Evolutionary conservation across 2,888 invertebrate species (phyloP).

Genomic region (Oxytorus armatus): DNA sequence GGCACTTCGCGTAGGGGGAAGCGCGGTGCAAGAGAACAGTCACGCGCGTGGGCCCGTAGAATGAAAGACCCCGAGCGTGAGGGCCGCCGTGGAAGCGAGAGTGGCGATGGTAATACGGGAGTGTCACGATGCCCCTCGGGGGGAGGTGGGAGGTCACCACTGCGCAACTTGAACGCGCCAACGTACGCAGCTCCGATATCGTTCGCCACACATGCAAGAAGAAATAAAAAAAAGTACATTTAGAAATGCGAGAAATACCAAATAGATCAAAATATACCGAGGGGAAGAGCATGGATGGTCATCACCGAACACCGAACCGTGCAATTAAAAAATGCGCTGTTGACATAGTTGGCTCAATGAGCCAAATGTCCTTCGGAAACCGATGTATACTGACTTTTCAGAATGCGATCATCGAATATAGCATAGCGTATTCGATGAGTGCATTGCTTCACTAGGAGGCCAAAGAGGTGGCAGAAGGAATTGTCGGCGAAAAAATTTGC

Average conservation of each 20-base stretch:
- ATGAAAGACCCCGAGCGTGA: no score
- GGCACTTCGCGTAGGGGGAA: no score
- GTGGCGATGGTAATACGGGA: no score
- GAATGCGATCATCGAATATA: slow-evolving; percentile 52
- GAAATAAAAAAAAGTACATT: slow-evolving; percentile 20
- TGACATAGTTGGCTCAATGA: slow-evolving; percentile 69
- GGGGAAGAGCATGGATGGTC: slow-evolving; percentile 53
- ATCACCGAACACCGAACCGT: slow-evolving; percentile 52
- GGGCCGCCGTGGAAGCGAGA: no score
- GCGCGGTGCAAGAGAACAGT: no score
- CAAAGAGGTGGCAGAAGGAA: slow-evolving; percentile 51
- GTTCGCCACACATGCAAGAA: neutral
- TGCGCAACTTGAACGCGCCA: no score
- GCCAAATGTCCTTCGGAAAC: slow-evolving; percentile 51
- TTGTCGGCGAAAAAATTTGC: slow-evolving; percentile 47
- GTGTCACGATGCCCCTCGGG: no score
- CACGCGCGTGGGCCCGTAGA: no score
- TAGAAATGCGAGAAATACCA: slow-evolving; percentile 49
- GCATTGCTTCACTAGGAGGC: slow-evolving; percentile 62
- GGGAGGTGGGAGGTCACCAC: no score
- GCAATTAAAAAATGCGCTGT: slow-evolving; percentile 66
- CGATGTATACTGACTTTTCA: slow-evolving; percentile 43
- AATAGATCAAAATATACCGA: slow-evolving; percentile 36
- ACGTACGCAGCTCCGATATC: no score
- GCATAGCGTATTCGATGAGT: slow-evolving; percentile 26